phyloP scores from a whole-genome alignment of 2,888 invertebrate species.

The Lycocerus yunnanus region DNA sequence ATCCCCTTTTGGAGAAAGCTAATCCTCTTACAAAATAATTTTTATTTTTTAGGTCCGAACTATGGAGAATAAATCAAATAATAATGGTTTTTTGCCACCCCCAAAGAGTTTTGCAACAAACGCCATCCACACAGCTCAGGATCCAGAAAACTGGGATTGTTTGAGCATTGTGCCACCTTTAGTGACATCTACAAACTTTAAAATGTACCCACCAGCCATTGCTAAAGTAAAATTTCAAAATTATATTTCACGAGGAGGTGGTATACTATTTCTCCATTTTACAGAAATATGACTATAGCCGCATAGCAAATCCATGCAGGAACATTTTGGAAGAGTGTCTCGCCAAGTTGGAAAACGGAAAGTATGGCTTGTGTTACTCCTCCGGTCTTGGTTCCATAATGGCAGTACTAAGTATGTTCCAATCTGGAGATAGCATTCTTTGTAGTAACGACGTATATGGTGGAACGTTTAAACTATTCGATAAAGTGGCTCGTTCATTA shows the following conservation, averaged over 20 bases:
- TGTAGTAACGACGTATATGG: slow-evolving; percentile 91
- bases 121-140: slow-evolving; percentile 91
- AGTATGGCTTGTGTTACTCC: slow-evolving; percentile 77
- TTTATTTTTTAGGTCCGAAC: background rate
- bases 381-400: slow-evolving; percentile 86
- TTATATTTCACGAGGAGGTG: background rate
- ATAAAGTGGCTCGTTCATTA: slow-evolving; percentile 58
- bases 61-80: background rate
- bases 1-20: too few species aligned
- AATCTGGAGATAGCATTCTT: slow-evolving; percentile 84
- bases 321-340: slow-evolving; percentile 82
- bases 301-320: slow-evolving; percentile 91
- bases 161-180: slow-evolving; percentile 88
- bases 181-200: slow-evolving; percentile 88
- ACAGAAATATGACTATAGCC: slow-evolving; percentile 83
- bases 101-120: slow-evolving; percentile 80
- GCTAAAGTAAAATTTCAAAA: background rate
- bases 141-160: slow-evolving; percentile 87
- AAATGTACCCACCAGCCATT: slow-evolving; percentile 81
- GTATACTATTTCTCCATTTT: slow-evolving; percentile 27
- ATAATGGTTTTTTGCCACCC: slow-evolving; percentile 59
- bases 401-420: slow-evolving; percentile 73
- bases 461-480: slow-evolving; percentile 75
- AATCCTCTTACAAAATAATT: too few species aligned
- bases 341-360: slow-evolving; percentile 83